Evolutionary conservation across 2,797 vertebrate genomes (phyloP), one percentile per base, ranked within the genome.

Genomic region (Lagocephalus sceleratus): DNA sequence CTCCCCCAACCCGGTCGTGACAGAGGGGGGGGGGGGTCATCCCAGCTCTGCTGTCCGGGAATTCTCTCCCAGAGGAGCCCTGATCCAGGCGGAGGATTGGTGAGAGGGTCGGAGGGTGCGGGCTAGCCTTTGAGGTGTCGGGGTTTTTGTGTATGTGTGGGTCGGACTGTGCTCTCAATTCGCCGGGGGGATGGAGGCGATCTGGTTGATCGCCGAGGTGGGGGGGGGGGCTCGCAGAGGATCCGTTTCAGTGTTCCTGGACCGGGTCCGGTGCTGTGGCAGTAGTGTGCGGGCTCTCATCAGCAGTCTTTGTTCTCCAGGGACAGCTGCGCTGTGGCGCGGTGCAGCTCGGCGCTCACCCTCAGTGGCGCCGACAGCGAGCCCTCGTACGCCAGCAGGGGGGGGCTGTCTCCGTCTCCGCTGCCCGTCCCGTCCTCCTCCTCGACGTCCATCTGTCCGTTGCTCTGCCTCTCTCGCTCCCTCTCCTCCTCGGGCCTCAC

Each of bases 281-380:
- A 79, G 80, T 81, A 86, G 87, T 83, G 87, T 80, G 81, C 68
- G 47, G 44, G n/a, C 57, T 56, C 59, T 60, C 52, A 86, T 93
- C 92, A 94, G 90, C 91, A 94, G 88, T 95, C 94, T 76, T 93
- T 93, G 76, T 93, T 94, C 78, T 96, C 94, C 64, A 96, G 87
- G 50, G 94, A 95, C 57, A 96, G 92, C 81, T 95, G 93, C 35
- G 94, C 94, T 1, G 94, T 94, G 64, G 94, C 94, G 0, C 90
- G 92, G 55, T 95, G 94, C 51, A 96, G 90, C 71, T 96, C 94
- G 0, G 92, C 87, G 54, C 91, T 93, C 63, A 91, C 90, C 71
- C 90, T 85, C 75, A 73, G 10, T 3, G 81, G 82, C 0, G 73
- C 63, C 32, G 67, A 47, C 57, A 80, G 56, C 43, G 83, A 78